Base-by-base conservation (phyloP, 2,113 vertebrate genomes). In the Odobenus rosmarus region DNA sequence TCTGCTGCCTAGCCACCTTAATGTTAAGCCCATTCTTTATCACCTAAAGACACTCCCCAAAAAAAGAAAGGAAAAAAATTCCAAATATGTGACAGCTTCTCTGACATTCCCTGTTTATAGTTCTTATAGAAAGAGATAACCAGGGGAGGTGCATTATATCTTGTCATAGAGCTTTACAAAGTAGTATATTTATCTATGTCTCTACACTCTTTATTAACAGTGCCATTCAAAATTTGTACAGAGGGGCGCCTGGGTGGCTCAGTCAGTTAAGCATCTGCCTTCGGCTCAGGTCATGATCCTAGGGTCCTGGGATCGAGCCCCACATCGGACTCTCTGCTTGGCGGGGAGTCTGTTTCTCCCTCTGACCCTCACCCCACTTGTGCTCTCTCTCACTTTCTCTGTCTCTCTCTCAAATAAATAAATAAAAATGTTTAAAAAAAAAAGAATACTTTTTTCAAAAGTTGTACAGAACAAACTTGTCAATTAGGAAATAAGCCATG, bases 401-500 rank as follows among this genome's bases (percentile, higher is more conserved):
- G 46, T 46, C 46, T 46, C 46, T 46, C 46, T 46, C 46, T 46
- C 1, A 46, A 46, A 46, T 46, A 46, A 46, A 46, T 7, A 46
- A 46, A 46, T 46, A 46, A 46, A 46, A 46, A 46, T 46, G 46
- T 46, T 46, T 8, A 46, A 46, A 46, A 46, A 46, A 46, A 46
- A 46, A 46, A 46, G 46, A 46, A 46, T 46, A 46, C 46, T 46
- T 46, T 46, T 46, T 89, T 87, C 36, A 94, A 84, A 31, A 84
- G 55, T 46, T 7, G 0, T 71, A 59, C 6, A 96, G 57, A 92
- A 55, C 23, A 83, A 87, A 89, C 16, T 77, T 77, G 46, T 91
- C 76, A 88, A 49, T 74, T 94, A 88, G 86, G 49, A 90, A 90
- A 89, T 91, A 95, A 93, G 28, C 19, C 49, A 93, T 80, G 39